Evolutionary conservation across 2,888 invertebrate species (phyloP).

Genomic region (Cabera pusaria): DNA sequence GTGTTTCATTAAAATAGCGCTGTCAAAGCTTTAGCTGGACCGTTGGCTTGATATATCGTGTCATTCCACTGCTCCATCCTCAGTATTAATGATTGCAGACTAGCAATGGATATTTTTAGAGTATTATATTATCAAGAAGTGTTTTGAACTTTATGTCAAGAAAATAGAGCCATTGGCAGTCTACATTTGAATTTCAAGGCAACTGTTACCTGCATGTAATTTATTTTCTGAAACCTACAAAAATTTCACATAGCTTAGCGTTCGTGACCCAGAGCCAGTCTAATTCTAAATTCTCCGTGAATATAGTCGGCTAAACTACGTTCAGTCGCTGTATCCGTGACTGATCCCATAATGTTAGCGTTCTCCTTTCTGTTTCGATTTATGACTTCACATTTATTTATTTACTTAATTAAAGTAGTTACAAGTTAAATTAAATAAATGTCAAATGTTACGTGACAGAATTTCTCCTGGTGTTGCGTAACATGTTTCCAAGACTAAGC

Average conservation of each 20-base stretch:
- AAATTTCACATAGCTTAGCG: constrained; percentile 29
- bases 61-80: neutral
- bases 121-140: no score
- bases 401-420: no score
- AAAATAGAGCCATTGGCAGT: no score
- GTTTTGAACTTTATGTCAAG: no score
- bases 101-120: neutral
- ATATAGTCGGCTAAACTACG: constrained; percentile 36
- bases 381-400: no score
- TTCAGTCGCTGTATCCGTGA: constrained; percentile 38
- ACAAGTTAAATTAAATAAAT: no score
- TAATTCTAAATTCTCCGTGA: constrained; percentile 35
- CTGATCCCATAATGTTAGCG: constrained; percentile 40
- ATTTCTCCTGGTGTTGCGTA: constrained; percentile 5
- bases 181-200: no score
- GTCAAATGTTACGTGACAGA: neutral
- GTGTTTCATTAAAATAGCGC: constrained; percentile 37
- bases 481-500: constrained; percentile 2
- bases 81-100: neutral
- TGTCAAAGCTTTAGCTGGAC: constrained; percentile 26
- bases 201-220: no score
- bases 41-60: constrained; percentile 24
- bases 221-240: constrained; percentile 25
- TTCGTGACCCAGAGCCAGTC: constrained; percentile 35
- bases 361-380: no score